phyloP scores from a whole-genome alignment of 2,797 vertebrate genomes.

The Chaetophractus vellerosus region DNA sequence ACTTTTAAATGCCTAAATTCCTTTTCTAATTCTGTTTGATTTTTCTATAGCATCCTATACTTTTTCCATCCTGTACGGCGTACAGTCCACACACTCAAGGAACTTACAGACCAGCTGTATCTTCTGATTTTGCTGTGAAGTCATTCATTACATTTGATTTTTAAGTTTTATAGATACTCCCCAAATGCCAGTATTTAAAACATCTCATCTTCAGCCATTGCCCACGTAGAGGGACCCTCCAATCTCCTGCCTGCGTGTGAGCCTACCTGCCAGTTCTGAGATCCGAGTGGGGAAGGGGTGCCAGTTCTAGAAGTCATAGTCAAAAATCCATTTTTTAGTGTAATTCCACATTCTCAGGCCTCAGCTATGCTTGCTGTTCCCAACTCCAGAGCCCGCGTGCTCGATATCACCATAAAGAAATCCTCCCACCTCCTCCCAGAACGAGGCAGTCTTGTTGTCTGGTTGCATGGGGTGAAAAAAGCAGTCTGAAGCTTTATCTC shows the following conservation, averaged over 20 bases:
- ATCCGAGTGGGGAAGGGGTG: neutral
- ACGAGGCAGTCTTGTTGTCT: neutral
- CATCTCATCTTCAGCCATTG: neutral
- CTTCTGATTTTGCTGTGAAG: neutral
- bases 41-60: neutral
- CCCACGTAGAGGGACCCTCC: neutral
- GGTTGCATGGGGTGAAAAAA: neutral
- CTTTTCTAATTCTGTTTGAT: neutral
- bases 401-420: neutral
- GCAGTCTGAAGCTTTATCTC: neutral
- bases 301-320: too few relatives aligned
- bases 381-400: neutral
- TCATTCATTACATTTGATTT: neutral
- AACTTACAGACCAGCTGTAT: too few relatives aligned
- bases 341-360: neutral
- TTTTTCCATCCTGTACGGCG: too few relatives aligned
- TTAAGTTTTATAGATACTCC: neutral
- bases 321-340: too few relatives aligned
- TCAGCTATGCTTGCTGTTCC: neutral
- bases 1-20: neutral
- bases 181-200: neutral
- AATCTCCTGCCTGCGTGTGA: neutral
- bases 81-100: too few relatives aligned
- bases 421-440: neutral
- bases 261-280: neutral